Percentiles rank a stretch among this genome's conserved stretches.
phyloP scores from a whole-genome alignment of 2,797 vertebrate genomes.

The Epinephelus coioides region DNA sequence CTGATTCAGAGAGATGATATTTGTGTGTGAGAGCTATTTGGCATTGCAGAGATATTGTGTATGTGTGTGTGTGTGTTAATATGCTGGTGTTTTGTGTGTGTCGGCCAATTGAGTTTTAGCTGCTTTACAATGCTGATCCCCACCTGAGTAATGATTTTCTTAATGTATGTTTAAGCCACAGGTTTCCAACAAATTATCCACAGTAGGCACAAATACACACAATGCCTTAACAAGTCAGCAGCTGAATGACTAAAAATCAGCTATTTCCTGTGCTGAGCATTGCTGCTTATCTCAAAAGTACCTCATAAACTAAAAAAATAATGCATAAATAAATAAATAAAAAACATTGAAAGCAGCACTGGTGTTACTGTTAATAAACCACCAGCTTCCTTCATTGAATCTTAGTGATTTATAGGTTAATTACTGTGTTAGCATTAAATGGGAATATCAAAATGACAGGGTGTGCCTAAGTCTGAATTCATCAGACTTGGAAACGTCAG shows the following conservation, averaged over 20 bases:
- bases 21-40: slow-evolving; percentile 15
- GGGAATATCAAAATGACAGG: slow-evolving; percentile 4
- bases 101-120: slow-evolving; percentile 39
- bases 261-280: slow-evolving; percentile 21
- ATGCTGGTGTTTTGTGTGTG: not conserved
- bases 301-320: not conserved
- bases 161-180: slow-evolving; percentile 63
- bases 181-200: slow-evolving; percentile 57
- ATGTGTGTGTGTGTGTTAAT: slow-evolving; percentile 15
- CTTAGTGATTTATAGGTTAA: slow-evolving; percentile 10
- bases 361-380: not conserved
- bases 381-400: not conserved
- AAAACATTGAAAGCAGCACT: not conserved
- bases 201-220: slow-evolving; percentile 52
- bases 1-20: slow-evolving; percentile 54
- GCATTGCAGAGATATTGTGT: slow-evolving; percentile 25
- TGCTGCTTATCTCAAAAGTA: slow-evolving; percentile 26
- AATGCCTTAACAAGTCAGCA: slow-evolving; percentile 59
- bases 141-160: slow-evolving; percentile 69
- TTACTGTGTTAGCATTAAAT: slow-evolving; percentile 8
- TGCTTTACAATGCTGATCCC: slow-evolving; percentile 58
- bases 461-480: not conserved
- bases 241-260: slow-evolving; percentile 53
- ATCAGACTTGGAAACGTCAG: not conserved
- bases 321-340: not conserved